phyloP scores from a whole-genome alignment of 1,140 invertebrate genomes.

The Octopus sinensis region DNA sequence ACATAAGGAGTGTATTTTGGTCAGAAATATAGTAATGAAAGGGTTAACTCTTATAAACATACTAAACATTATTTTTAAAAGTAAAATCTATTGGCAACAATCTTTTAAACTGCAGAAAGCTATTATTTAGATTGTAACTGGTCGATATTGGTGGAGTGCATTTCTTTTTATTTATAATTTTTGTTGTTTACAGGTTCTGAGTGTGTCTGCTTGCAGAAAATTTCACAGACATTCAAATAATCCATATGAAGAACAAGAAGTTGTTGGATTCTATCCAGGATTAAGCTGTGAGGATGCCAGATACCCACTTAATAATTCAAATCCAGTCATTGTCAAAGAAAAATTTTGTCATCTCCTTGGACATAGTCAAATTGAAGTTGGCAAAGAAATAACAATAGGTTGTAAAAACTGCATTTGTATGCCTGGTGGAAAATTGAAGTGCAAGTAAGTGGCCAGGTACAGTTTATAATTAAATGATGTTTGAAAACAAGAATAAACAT shows the following conservation, averaged over 20 bases:
- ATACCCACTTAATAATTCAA: conserved; percentile 27
- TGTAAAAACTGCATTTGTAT: conserved; percentile 49
- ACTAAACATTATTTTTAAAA: no score
- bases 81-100: no score
- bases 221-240: conserved; percentile 39
- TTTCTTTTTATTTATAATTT: no score
- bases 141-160: no score
- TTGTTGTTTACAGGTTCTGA: conserved; percentile 33
- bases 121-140: no score
- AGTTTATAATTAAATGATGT: no score
- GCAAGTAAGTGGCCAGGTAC: conserved; percentile 34
- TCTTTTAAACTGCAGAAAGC: no score
- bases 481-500: no score
- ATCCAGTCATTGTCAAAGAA: background rate
- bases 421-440: conserved; percentile 34
- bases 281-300: conserved; percentile 40
- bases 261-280: conserved; percentile 46
- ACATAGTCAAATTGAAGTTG: conserved; percentile 31
- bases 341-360: conserved; percentile 35
- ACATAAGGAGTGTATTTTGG: no score
- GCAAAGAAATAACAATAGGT: conserved; percentile 33
- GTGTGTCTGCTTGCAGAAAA: conserved; percentile 40
- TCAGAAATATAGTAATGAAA: no score
- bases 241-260: conserved; percentile 36
- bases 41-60: no score